Conservation (phyloP, 2,888 invertebrate species). For the Cataglyphis livida region DNA sequence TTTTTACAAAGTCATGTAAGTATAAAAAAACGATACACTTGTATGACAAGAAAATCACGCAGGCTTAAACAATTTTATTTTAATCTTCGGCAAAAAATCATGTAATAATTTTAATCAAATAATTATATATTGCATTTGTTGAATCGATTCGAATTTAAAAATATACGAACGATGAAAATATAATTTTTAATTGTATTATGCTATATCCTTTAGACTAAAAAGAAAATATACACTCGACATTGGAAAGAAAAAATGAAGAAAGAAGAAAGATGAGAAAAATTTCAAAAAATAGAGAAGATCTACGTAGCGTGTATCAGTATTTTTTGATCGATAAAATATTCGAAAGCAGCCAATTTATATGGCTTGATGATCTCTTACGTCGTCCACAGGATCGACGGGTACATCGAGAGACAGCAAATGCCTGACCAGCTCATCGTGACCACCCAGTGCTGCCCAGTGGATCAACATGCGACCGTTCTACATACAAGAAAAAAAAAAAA, state of each 20-base stretch:
- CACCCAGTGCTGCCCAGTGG: slow-evolving; percentile 93
- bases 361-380: slow-evolving; percentile 85
- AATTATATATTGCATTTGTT: not conserved
- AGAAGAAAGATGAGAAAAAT: not conserved
- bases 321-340: not conserved
- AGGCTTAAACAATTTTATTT: not conserved
- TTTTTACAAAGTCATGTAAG: not conserved
- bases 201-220: not conserved
- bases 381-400: slow-evolving; percentile 90
- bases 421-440: slow-evolving; percentile 91
- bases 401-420: slow-evolving; percentile 89
- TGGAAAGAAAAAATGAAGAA: not conserved
- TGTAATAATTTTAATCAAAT: not conserved
- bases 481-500: slow-evolving; percentile 76
- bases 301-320: not conserved
- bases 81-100: not conserved
- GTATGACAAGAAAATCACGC: not conserved
- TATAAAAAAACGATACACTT: not conserved
- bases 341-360: not conserved
- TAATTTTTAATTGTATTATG: not conserved
- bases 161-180: not conserved
- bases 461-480: slow-evolving; percentile 91
- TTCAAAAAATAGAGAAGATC: not conserved
- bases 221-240: not conserved
- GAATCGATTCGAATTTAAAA: not conserved